Conservation (phyloP, 2,113 vertebrate species). For the Bungarus multicinctus region DNA sequence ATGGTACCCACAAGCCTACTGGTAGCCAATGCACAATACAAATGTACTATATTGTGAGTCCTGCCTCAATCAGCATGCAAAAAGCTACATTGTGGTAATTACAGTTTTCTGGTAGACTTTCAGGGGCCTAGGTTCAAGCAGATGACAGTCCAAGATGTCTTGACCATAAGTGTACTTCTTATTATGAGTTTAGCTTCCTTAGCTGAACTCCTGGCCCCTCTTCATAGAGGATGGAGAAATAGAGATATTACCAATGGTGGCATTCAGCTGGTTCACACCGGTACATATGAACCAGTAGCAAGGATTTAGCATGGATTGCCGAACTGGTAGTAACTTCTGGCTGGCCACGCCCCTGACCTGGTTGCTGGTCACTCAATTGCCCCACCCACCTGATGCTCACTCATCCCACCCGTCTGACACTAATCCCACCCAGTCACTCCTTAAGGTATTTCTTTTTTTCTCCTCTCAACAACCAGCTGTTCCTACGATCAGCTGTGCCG, state of each 20-base stretch:
- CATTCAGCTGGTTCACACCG: too few relatives aligned
- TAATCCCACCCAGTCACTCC: too few relatives aligned
- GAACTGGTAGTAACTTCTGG: too few relatives aligned
- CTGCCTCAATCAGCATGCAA: not conserved
- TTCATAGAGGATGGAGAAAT: not conserved
- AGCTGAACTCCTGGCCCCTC: not conserved
- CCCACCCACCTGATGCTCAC: too few relatives aligned
- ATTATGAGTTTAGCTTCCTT: not conserved
- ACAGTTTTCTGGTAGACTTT: not conserved
- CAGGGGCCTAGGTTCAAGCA: not conserved
- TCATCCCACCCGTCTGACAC: too few relatives aligned
- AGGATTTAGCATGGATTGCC: too few relatives aligned
- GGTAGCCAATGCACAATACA: not conserved
- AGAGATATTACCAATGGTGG: not conserved
- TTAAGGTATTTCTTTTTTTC: too few relatives aligned
- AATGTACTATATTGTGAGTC: not conserved
- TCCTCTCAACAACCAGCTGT: too few relatives aligned
- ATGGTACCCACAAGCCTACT: not conserved
- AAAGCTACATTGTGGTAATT: not conserved
- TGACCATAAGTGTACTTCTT: not conserved
- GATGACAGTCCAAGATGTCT: not conserved
- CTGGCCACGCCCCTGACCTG: too few relatives aligned
- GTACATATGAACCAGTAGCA: too few relatives aligned
- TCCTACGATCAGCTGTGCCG: too few relatives aligned
- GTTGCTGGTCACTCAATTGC: too few relatives aligned